Evolutionary conservation across 1,140 invertebrate genomes (phyloP).

Genomic region (Grapholita molesta): DNA sequence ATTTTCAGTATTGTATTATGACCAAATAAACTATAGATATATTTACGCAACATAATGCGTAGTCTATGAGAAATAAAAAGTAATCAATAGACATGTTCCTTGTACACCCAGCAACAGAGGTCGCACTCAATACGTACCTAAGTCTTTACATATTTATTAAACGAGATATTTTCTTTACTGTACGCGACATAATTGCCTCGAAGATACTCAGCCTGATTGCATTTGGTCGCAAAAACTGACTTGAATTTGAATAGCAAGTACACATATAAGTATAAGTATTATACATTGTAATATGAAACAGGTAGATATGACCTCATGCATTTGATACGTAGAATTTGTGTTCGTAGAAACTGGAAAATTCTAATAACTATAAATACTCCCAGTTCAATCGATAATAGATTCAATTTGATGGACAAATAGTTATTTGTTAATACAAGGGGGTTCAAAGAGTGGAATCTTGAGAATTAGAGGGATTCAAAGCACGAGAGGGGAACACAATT

Average conservation of each 20-base stretch:
- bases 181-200: neutral
- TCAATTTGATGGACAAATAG: too few species aligned
- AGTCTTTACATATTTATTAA: neutral
- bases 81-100: neutral
- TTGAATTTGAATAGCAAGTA: neutral
- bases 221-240: conserved; percentile 10
- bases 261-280: neutral
- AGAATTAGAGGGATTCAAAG: too few species aligned
- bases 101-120: neutral
- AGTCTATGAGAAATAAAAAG: neutral
- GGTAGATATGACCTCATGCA: neutral
- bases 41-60: too few species aligned
- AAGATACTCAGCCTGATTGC: conserved; percentile 1
- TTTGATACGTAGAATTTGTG: neutral
- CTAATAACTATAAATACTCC: too few species aligned
- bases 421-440: too few species aligned
- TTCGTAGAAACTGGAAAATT: neutral
- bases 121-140: neutral
- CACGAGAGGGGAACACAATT: too few species aligned
- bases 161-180: neutral
- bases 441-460: too few species aligned
- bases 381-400: too few species aligned
- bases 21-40: too few species aligned
- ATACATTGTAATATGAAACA: neutral
- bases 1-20: too few species aligned